A percentile compares a stretch with the other conserved stretches of the same genome.
These are phyloP conservation scores for Trichosurus vulpecula DNA, from an alignment of 2,797 vertebrate genomes.

Conservation along the genomic window DNA sequence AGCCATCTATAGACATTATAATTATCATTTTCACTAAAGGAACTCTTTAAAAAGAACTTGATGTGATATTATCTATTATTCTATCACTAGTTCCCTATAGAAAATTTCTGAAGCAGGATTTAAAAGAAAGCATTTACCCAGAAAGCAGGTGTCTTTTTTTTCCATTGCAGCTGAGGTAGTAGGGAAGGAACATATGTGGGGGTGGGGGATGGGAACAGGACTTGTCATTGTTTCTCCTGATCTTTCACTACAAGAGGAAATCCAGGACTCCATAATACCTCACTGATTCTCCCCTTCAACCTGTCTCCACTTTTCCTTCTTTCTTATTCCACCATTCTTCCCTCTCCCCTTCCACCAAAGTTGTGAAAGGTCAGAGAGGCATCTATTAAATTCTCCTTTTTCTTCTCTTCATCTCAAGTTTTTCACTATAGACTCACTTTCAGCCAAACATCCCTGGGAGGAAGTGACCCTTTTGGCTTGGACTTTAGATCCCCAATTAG, in stretches of 20 bases:
- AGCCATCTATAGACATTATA: neutral
- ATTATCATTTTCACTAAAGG: constrained; percentile 31
- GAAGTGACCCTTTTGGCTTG: neutral
- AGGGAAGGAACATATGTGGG: neutral
- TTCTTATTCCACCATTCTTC: neutral
- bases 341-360: neutral
- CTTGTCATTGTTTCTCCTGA: neutral
- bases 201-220: neutral
- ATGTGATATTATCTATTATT: neutral
- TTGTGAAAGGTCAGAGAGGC: neutral
- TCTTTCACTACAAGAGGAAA: neutral
- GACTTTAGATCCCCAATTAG: neutral
- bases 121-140: neutral
- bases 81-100: neutral
- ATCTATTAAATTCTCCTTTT: neutral
- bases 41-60: constrained; percentile 28
- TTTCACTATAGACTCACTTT: neutral
- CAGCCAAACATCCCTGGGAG: neutral
- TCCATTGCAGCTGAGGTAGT: neutral
- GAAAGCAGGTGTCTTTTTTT: neutral
- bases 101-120: neutral
- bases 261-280: neutral
- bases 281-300: neutral
- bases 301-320: neutral
- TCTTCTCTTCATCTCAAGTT: neutral